These are phyloP conservation scores for Disparrhopalites patrizii DNA, from an alignment of 2,888 invertebrate genomes.

Conservation along the genomic window DNA sequence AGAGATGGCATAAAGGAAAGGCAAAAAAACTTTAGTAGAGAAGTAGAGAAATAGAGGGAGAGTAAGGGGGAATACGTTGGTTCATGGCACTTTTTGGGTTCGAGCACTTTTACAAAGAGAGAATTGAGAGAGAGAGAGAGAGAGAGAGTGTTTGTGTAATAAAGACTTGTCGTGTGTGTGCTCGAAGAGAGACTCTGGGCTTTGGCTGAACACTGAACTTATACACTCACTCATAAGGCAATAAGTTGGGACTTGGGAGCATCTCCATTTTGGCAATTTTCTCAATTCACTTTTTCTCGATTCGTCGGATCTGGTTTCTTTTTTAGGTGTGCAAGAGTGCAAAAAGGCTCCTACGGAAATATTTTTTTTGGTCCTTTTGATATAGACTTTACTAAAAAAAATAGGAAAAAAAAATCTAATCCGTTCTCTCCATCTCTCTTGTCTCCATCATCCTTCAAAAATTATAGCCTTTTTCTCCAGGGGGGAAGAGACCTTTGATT, in stretches of 20 bases:
- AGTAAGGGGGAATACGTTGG: too few relatives aligned
- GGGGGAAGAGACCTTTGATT: background rate
- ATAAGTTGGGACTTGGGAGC: slow-evolving; percentile 13
- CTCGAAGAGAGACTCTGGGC: too few relatives aligned
- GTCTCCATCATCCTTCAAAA: too few relatives aligned
- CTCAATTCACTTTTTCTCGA: slow-evolving; percentile 15
- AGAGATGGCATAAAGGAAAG: too few relatives aligned
- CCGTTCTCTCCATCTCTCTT: background rate
- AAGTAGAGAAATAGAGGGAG: too few relatives aligned
- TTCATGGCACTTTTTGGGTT: too few relatives aligned
- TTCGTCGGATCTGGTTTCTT: slow-evolving; percentile 5
- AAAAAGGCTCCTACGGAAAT: background rate
- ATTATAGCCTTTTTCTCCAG: background rate
- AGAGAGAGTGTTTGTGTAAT: too few relatives aligned
- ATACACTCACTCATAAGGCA: slow-evolving; percentile 16
- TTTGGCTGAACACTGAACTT: slow-evolving; percentile 5
- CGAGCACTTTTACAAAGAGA: too few relatives aligned
- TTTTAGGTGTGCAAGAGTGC: slow-evolving; percentile 7
- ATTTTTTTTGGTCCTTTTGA: background rate
- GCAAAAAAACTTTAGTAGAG: too few relatives aligned
- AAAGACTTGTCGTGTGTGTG: too few relatives aligned
- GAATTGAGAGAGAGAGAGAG: too few relatives aligned
- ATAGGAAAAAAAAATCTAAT: too few relatives aligned
- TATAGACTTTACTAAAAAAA: background rate
- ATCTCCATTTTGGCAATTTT: slow-evolving; percentile 27